phyloP scores from a whole-genome alignment of 2,888 invertebrate genomes.

The Dioctria rufipes region DNA sequence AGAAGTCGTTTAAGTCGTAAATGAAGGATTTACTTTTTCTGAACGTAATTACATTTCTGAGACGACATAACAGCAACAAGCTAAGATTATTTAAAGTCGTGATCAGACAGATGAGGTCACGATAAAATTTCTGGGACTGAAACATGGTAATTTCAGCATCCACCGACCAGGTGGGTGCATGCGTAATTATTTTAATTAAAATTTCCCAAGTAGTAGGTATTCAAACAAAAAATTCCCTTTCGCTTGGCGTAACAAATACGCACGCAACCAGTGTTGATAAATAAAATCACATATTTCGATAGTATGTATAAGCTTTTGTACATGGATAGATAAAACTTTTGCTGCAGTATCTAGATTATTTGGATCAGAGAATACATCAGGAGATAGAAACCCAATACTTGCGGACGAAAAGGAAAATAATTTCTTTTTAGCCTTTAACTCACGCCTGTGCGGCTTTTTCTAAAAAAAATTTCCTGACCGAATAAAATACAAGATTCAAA shows the following conservation, averaged over 20 bases:
- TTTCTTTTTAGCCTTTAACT: not conserved
- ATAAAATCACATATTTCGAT: slow-evolving; percentile 39
- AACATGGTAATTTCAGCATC: not conserved
- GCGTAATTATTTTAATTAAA: slow-evolving; percentile 34
- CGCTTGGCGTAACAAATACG: slow-evolving; percentile 2
- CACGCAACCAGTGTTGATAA: slow-evolving; percentile 40
- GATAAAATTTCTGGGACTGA: not conserved
- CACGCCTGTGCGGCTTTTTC: slow-evolving; percentile 26
- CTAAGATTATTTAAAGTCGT: slow-evolving; percentile 12
- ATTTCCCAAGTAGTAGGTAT: slow-evolving; percentile 4
- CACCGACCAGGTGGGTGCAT: slow-evolving; percentile 1
- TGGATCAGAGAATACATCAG: not conserved
- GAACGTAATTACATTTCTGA: slow-evolving; percentile 50
- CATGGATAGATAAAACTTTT: not conserved
- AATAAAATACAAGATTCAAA: not conserved
- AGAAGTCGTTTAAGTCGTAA: slow-evolving; percentile 33
- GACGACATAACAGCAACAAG: not conserved
- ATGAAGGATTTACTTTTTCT: slow-evolving; percentile 40
- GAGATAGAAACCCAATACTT: not conserved
- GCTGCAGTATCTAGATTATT: slow-evolving; percentile 13
- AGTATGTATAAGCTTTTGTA: slow-evolving; percentile 6
- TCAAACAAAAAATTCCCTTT: slow-evolving; percentile 24
- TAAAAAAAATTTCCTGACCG: not conserved
- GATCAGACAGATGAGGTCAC: slow-evolving; percentile 22
- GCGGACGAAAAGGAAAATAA: slow-evolving; percentile 25